Base-by-base conservation (phyloP, 2,113 vertebrate genomes). In the Brachyhypopomus occidentalis region DNA sequence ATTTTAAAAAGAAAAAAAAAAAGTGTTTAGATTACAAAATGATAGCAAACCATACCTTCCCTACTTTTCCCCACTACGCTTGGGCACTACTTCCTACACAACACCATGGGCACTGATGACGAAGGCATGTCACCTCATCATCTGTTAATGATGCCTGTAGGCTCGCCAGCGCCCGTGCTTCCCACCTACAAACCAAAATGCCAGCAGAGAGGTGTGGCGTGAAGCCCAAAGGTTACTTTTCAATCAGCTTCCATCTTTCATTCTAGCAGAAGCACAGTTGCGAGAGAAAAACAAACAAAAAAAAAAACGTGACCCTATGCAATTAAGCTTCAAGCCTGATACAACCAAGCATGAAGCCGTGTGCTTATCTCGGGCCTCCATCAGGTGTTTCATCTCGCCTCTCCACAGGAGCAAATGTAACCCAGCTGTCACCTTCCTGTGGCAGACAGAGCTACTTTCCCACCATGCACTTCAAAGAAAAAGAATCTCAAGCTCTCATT, bases 61-160 rank as follows among this genome's bases (percentile, higher is more conserved):
- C 27, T 45, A 59, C 36, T 20, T 62, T 23, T 9, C n/a, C 0
- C 22, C 8, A 30, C 41, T 36, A 72, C 14, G 11, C 25, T 66
- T 20, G 22, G 23, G n/a, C n/a, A n/a, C 22, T 52, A 56, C 11
- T 23, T 41, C 30, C 45, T 45, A 41, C 34, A 27, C 77, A 64
- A 41, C 16, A 73, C 62, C 14, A 62, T 52, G 27, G 20, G 41
- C 27, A 41, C 14, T 72, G 22, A 56, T 41, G 45, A 73, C 22
- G 45, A 72, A 27, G 36, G 67, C 19, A 23, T 72, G 67, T 36
- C 66, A 72, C 74, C 66, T 72, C 75, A 63, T 64, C 30, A 11
- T 27, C 75, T 76, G 77, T 79, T 77, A 77, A 84, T 82, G 71
- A 82, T 77, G 77, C 72, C 63, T 75, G 36, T 82, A 62, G 27